These are phyloP conservation scores for Halichondria panicea DNA, from an alignment of 37 sponge, comb jelly and placozoan species.

Conservation along the genomic window DNA sequence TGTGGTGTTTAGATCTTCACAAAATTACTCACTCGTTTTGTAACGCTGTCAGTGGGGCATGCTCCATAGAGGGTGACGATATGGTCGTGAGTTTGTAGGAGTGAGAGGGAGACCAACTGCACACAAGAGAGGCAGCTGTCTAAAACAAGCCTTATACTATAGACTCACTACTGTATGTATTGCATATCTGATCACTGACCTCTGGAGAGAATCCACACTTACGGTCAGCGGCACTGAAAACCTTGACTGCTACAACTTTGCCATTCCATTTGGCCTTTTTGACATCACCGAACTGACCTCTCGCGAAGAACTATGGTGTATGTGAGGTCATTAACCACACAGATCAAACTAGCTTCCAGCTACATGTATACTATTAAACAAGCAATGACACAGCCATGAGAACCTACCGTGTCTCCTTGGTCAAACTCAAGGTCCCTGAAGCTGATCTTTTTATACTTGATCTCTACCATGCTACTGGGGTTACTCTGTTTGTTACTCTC, in stretches of 20 bases:
- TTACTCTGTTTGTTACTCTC: too few species aligned
- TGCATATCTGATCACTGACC: constrained; percentile 29
- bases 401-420: constrained; percentile 51
- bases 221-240: constrained; percentile 50
- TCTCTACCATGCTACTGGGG: too few species aligned
- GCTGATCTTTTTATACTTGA: constrained; percentile 31
- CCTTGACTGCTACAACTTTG: constrained; percentile 70
- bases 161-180: too few species aligned
- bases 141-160: too few species aligned
- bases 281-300: constrained; percentile 66
- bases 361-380: too few species aligned
- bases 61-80: constrained; percentile 64
- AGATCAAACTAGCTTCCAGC: too few species aligned
- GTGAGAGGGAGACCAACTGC: constrained; percentile 22
- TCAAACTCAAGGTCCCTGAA: constrained; percentile 37
- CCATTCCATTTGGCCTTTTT: constrained; percentile 54
- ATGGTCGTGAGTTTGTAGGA: constrained; percentile 44
- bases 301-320: constrained; percentile 45
- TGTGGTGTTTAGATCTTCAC: too few species aligned
- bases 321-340: too few species aligned
- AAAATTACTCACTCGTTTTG: too few species aligned
- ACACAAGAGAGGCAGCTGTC: background rate
- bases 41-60: constrained; percentile 13
- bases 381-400: too few species aligned
- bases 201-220: constrained; percentile 68